Conservation (phyloP, 2,888 invertebrate species). For the Myathropa florea region DNA sequence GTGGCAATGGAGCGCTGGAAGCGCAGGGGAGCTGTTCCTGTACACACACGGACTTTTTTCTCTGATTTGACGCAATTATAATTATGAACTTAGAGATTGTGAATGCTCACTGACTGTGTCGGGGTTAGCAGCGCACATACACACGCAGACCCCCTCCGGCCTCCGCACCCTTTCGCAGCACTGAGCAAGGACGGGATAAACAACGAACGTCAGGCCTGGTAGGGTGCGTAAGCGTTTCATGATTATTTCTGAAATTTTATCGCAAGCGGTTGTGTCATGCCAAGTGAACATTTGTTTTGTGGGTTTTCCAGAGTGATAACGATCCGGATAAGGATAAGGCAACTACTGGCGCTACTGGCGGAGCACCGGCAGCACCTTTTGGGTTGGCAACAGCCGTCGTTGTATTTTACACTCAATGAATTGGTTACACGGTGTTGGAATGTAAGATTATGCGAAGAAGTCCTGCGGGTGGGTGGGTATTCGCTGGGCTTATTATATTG, state of each 20-base stretch:
- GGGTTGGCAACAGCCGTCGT: slow-evolving; percentile 29
- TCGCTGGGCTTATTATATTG: slow-evolving; percentile 36
- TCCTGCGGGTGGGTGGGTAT: neutral
- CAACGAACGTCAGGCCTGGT: slow-evolving; percentile 17
- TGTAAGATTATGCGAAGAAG: slow-evolving; percentile 48
- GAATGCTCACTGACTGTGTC: slow-evolving; percentile 5
- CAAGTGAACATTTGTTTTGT: slow-evolving; percentile 68
- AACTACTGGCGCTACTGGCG: neutral
- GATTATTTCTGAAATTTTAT: slow-evolving; percentile 61
- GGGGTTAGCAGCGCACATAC: neutral
- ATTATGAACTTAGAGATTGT: slow-evolving; percentile 61
- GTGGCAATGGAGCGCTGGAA: neutral
- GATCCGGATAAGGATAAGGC: slow-evolving; percentile 45
- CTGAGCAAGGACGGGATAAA: slow-evolving; percentile 26
- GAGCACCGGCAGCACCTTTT: neutral
- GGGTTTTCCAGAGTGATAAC: slow-evolving; percentile 60
- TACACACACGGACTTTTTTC: slow-evolving; percentile 30
- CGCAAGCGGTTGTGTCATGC: slow-evolving; percentile 66
- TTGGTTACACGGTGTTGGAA: slow-evolving; percentile 54
- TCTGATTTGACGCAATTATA: slow-evolving; percentile 66
- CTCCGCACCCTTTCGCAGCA: neutral
- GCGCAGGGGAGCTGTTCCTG: neutral
- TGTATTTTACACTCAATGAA: slow-evolving; percentile 62
- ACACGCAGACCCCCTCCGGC: neutral
- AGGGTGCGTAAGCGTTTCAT: slow-evolving; percentile 51